Conservation (phyloP, 2,113 vertebrate species). For the Panthera leo region DNA sequence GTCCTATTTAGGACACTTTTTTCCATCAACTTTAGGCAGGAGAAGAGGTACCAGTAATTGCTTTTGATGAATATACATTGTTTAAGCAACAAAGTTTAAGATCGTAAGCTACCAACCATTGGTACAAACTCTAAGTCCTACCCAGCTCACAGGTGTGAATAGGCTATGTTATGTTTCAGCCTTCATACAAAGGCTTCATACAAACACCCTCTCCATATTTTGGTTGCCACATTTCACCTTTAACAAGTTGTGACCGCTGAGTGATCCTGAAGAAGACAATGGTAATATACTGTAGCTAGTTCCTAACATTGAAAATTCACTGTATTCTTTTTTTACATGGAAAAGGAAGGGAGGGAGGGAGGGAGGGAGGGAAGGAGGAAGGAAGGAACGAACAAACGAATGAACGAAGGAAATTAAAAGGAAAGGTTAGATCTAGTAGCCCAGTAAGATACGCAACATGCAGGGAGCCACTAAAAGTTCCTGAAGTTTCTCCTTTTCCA, state of each 20-base stretch:
- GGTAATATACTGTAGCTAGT: not conserved
- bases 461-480: not conserved
- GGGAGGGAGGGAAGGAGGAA: too few species aligned
- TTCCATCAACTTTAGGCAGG: not conserved
- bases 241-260: not conserved
- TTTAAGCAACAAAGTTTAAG: conserved; percentile 25
- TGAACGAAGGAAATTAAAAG: not conserved
- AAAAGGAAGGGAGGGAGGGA: not conserved
- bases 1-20: conserved; percentile 8
- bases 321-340: not conserved
- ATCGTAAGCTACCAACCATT: not conserved
- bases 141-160: not conserved
- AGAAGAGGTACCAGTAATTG: not conserved
- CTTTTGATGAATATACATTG: conserved; percentile 2
- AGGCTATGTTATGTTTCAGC: not conserved
- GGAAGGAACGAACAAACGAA: too few species aligned
- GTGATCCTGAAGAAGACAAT: not conserved
- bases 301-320: not conserved
- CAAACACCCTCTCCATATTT: not conserved
- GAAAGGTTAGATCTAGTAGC: not conserved
- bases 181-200: not conserved
- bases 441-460: not conserved
- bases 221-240: not conserved
- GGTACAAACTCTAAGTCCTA: not conserved
- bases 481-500: not conserved